Base-by-base conservation (phyloP, 2,888 invertebrate genomes). In the Pemphredon lugubris region DNA sequence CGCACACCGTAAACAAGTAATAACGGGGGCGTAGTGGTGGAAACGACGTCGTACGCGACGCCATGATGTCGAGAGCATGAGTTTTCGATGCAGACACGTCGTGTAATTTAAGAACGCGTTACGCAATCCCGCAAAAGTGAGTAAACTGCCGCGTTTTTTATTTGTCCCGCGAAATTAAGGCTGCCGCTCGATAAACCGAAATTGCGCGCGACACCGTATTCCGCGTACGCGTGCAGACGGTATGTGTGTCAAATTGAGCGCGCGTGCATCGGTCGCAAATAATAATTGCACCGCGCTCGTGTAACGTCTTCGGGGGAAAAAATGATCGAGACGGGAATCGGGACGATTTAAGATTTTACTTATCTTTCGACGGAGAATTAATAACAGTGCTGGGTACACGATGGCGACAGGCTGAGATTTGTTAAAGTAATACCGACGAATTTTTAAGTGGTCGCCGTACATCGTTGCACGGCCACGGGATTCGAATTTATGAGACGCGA, bases 1-100 rank as follows among this genome's bases (percentile, higher is more conserved):
- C n/a, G n/a, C n/a, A n/a, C n/a, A n/a, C n/a, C n/a, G n/a, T n/a
- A n/a, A n/a, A n/a, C n/a, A n/a, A n/a, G n/a, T n/a, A n/a, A n/a
- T n/a, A n/a, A n/a, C n/a, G n/a, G n/a, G n/a, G n/a, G n/a, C n/a
- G n/a, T n/a, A n/a, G n/a, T n/a, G n/a, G n/a, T n/a, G n/a, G n/a
- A n/a, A n/a, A n/a, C 30, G 9, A 53, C 47, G 51, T 42, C 21
- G 42, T 9, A 9, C 16, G 3, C 30, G 30, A n/a, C 48, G 48
- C 32, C 59, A 20, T 32, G 54, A 59, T 45, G 47, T 26, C 26
- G 37, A 6, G 54, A 67, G 44, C 54, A 44, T 55, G 67, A 59
- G 34, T 67, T 70, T 60, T 55, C 54, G 54, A 67, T 67, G 58
- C 55, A 50, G 60, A 70, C 69, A 51, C 59, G 70, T 60, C 32